These are phyloP conservation scores for Epinotia bilunana DNA, from an alignment of 2,888 invertebrate species.

Conservation along the genomic window DNA sequence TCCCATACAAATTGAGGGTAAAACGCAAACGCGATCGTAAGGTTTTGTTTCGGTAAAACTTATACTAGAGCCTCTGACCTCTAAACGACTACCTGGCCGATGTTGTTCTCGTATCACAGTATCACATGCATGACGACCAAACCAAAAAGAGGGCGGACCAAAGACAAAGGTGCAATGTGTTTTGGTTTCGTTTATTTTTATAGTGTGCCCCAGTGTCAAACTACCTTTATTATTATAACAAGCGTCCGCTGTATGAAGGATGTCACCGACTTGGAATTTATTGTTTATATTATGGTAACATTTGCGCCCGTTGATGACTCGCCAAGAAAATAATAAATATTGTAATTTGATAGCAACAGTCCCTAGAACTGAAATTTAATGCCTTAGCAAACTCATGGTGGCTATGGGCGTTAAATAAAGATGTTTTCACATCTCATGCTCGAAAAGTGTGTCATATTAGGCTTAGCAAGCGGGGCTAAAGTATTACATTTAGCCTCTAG, in stretches of 20 bases:
- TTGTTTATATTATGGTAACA: constrained; percentile 5
- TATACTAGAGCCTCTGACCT: too few species aligned
- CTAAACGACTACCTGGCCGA: background rate
- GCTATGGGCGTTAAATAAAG: too few species aligned
- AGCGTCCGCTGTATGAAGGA: background rate
- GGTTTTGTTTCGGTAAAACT: too few species aligned
- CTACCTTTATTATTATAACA: constrained; percentile 21
- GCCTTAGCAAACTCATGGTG: too few species aligned
- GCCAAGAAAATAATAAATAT: constrained; percentile 3
- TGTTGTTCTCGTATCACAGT: too few species aligned
- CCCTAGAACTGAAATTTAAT: background rate
- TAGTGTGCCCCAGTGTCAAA: constrained; percentile 9
- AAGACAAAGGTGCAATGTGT: background rate
- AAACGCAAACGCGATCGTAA: too few species aligned
- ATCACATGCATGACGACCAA: background rate
- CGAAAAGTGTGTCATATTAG: too few species aligned
- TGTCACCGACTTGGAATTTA: constrained; percentile 25
- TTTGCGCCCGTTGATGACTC: constrained; percentile 3
- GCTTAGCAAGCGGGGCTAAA: too few species aligned
- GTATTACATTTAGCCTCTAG: too few species aligned
- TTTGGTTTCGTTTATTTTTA: constrained; percentile 11
- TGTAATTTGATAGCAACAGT: background rate
- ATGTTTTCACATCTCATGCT: too few species aligned
- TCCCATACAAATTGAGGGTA: too few species aligned
- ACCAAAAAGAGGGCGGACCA: background rate